These are phyloP conservation scores for Heliconius cydno DNA, from an alignment of 2,888 invertebrate species.

Conservation along the genomic window DNA sequence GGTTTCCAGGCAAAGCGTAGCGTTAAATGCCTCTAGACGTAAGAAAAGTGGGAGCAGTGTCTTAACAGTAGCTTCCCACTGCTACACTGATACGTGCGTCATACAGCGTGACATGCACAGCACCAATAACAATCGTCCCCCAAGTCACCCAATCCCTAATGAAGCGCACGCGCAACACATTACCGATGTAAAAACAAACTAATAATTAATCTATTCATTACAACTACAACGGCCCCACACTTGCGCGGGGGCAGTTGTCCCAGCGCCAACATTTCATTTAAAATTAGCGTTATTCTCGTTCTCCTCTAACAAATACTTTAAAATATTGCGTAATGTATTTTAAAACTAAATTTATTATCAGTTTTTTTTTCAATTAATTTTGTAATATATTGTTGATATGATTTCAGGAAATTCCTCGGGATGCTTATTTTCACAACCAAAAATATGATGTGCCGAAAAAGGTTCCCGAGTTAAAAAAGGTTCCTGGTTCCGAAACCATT, in stretches of 20 bases:
- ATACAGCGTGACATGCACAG: too few relatives aligned
- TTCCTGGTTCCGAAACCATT: neutral
- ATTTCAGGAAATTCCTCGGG: neutral
- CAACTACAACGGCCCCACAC: slow-evolving; percentile 47
- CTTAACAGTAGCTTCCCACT: too few relatives aligned
- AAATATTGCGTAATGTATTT: slow-evolving; percentile 20
- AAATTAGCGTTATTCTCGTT: slow-evolving; percentile 69
- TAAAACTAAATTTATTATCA: neutral
- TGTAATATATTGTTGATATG: neutral
- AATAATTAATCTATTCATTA: slow-evolving; percentile 48
- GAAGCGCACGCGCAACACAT: slow-evolving; percentile 4
- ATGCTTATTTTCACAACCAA: neutral
- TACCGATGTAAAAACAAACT: slow-evolving; percentile 22
- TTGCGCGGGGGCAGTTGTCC: slow-evolving; percentile 65
- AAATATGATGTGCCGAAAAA: neutral
- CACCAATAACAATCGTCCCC: too few relatives aligned
- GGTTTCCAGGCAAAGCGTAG: too few relatives aligned
- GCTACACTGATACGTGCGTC: too few relatives aligned
- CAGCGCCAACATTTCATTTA: slow-evolving; percentile 70
- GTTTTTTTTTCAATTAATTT: neutral
- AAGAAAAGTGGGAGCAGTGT: too few relatives aligned
- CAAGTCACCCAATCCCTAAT: neutral
- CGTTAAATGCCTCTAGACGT: too few relatives aligned
- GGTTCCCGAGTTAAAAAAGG: neutral
- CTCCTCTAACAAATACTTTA: slow-evolving; percentile 25